Evolutionary conservation across 2,113 vertebrate species (phyloP).

Genomic region (Clupea harengus): DNA sequence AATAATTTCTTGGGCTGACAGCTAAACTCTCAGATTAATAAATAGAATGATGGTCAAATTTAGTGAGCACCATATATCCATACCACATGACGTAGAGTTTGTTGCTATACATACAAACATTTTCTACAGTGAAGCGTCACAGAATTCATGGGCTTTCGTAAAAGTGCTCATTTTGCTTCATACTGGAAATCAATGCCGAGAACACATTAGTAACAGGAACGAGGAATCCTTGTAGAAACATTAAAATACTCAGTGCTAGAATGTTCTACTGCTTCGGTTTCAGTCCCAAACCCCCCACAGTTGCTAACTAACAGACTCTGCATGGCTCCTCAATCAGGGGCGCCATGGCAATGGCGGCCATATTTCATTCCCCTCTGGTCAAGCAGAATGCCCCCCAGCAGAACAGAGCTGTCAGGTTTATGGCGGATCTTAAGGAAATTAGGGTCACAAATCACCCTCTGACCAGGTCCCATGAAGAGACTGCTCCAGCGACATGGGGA

Average conservation of each 20-base stretch:
- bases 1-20: no score
- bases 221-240: neutral
- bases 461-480: slow-evolving; percentile 39
- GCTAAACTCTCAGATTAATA: no score
- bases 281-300: neutral
- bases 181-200: neutral
- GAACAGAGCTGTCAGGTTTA: slow-evolving; percentile 56
- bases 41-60: no score
- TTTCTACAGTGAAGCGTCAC: no score
- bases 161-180: neutral
- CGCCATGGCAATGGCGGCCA: slow-evolving; percentile 38
- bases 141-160: neutral
- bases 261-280: neutral
- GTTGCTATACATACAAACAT: no score
- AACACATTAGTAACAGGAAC: neutral
- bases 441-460: slow-evolving; percentile 50
- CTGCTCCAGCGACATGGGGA: slow-evolving; percentile 30
- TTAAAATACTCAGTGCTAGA: neutral
- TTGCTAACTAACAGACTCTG: slow-evolving; percentile 23
- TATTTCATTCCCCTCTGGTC: slow-evolving; percentile 42
- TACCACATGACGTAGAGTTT: no score
- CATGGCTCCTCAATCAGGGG: slow-evolving; percentile 37
- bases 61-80: no score
- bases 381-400: slow-evolving; percentile 40
- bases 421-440: slow-evolving; percentile 55